Percentiles rank a stretch among this genome's conserved stretches.
Conservation (phyloP, 2,113 vertebrate genomes). For the Panurus biarmicus region DNA sequence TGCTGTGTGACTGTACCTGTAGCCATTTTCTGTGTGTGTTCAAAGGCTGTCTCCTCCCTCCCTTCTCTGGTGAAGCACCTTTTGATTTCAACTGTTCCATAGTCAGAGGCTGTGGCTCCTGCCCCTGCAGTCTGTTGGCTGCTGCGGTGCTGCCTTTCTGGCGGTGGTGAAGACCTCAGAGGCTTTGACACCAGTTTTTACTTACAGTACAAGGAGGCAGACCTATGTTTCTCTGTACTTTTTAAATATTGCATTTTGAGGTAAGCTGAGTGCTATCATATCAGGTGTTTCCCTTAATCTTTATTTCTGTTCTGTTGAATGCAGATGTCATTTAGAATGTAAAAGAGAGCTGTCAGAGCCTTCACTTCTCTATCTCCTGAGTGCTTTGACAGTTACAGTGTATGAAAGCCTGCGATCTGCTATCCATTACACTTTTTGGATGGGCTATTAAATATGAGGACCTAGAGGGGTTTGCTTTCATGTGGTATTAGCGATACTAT, state of each 20-base stretch:
- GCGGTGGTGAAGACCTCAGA: not conserved
- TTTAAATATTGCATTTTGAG: slow-evolving; percentile 44
- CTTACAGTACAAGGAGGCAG: slow-evolving; percentile 30
- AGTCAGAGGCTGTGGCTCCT: not conserved
- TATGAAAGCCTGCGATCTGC: not conserved
- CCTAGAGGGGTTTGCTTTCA: slow-evolving; percentile 53
- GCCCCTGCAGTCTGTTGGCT: not conserved
- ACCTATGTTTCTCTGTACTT: slow-evolving; percentile 39
- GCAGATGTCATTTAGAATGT: slow-evolving; percentile 48
- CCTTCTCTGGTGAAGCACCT: not conserved
- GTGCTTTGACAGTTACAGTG: slow-evolving; percentile 4
- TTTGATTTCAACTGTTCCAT: not conserved
- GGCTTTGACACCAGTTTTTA: slow-evolving; percentile 29
- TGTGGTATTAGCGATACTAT: slow-evolving; percentile 2
- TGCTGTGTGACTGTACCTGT: not conserved
- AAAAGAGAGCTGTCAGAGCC: slow-evolving; percentile 2
- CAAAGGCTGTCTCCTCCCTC: not conserved
- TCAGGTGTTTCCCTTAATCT: slow-evolving; percentile 16
- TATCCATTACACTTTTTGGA: slow-evolving; percentile 23
- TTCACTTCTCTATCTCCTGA: not conserved
- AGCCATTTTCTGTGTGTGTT: not conserved
- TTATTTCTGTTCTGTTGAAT: slow-evolving; percentile 66
- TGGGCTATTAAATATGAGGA: not conserved
- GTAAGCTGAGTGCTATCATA: slow-evolving; percentile 28
- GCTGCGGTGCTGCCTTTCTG: not conserved